Conservation (phyloP, 64 coral and sea anemone genomes). For the Pocillopora verrucosa region DNA sequence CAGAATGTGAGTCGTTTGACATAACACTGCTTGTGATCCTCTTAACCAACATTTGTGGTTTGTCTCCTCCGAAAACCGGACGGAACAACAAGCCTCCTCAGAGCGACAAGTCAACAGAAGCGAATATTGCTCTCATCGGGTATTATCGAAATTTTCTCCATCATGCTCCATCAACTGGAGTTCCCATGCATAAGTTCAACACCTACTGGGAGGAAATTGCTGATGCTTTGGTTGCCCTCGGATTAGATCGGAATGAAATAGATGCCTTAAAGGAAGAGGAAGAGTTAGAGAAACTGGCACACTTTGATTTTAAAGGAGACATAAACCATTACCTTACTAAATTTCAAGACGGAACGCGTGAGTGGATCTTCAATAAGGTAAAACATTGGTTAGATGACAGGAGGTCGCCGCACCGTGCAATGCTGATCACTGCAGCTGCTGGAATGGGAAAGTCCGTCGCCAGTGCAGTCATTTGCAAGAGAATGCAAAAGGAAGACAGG, state of each 20-base stretch:
- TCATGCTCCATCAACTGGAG: background rate
- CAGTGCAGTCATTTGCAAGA: conserved; percentile 56
- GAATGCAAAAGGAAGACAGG: conserved; percentile 13
- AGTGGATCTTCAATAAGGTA: background rate
- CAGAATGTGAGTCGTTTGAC: background rate
- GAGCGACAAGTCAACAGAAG: background rate
- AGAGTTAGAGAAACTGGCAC: background rate
- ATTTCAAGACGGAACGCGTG: background rate
- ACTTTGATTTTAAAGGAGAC: background rate
- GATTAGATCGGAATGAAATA: conserved; percentile 30
- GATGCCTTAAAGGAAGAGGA: conserved; percentile 13
- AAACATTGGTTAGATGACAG: background rate
- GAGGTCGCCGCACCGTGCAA: background rate
- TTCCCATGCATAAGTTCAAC: background rate
- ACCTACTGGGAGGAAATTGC: background rate
- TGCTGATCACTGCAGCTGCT: background rate
- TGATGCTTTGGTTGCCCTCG: background rate
- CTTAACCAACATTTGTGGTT: background rate
- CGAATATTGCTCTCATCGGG: background rate
- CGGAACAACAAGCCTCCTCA: background rate
- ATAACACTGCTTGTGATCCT: background rate
- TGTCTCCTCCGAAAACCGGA: background rate
- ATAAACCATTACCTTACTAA: background rate
- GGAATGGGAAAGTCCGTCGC: conserved; percentile 56
- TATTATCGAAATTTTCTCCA: background rate